Conservation (phyloP, 2,797 vertebrate species). For the Telmatherina bonti region DNA sequence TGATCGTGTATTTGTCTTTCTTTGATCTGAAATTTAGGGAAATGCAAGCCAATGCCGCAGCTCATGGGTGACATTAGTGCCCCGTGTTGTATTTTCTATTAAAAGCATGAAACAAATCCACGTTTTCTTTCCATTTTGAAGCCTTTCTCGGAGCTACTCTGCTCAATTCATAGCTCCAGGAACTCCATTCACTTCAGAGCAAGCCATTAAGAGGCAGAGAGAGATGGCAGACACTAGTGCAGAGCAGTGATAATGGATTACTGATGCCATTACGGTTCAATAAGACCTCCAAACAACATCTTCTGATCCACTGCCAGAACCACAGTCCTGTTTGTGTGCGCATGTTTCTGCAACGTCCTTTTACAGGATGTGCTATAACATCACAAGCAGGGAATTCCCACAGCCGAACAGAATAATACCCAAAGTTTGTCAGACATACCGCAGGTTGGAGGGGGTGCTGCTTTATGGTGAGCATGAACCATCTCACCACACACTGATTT, state of each 20-base stretch:
- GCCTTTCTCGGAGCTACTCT: not conserved
- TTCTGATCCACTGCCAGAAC: slow-evolving; percentile 56
- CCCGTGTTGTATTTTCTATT: not conserved
- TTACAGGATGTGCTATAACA: slow-evolving; percentile 14
- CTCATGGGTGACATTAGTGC: not conserved
- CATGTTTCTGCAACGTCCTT: slow-evolving; percentile 2
- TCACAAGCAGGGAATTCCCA: not conserved
- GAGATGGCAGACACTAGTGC: slow-evolving; percentile 44
- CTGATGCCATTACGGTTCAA: slow-evolving; percentile 73
- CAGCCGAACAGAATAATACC: not conserved
- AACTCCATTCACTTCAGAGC: slow-evolving; percentile 51
- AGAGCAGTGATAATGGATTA: slow-evolving; percentile 70
- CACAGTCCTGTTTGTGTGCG: slow-evolving; percentile 1
- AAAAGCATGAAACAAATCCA: not conserved
- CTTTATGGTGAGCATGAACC: not conserved
- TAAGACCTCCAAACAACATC: slow-evolving; percentile 64
- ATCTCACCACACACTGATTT: not conserved
- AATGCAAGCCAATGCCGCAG: not conserved
- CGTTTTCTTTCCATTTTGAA: not conserved
- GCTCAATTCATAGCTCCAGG: slow-evolving; percentile 35
- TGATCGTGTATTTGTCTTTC: not conserved
- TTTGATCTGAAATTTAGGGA: not conserved
- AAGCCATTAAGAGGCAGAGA: slow-evolving; percentile 46
- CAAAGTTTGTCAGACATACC: not conserved
- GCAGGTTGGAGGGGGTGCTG: too few species aligned